Base-by-base conservation (phyloP, 2,797 vertebrate genomes). In the Potorous gilbertii region DNA sequence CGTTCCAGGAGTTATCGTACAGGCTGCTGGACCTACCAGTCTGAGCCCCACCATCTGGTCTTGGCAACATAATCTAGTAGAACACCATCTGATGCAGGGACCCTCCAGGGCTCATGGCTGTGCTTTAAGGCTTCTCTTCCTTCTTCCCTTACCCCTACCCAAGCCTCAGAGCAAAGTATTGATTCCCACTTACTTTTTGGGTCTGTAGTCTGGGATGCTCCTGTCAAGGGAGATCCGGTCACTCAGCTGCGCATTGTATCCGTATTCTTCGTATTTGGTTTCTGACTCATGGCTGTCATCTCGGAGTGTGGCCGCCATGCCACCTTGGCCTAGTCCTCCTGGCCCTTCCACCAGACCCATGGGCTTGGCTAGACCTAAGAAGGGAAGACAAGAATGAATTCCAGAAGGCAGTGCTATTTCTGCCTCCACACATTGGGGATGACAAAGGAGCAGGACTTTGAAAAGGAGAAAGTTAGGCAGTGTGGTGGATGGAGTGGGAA, bases 281-380 rank as follows among this genome's bases (percentile, higher is more conserved):
- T 99, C 99, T 0, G 97, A 97, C 97, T 99, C 99, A 2, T 96
- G 99, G 96, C 99, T 99, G 92, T 99, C 99, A 0, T 99, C 99
- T 93, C 98, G 99, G 96, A 99, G 98, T 1, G 99, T 99, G 94
- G 99, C 99, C 3, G 99, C 99, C 93, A 99, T 98, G 93, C 99
- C 99, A 0, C 99, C 99, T 98, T 99, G 99, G 90, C 99, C 99
- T 91, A 99, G 98, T 27, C 99, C 99, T 66, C 99, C 99, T 0
- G 99, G 99, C 29, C 99, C 99, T 98, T 99, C 99, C 96, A 99
- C 99, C 97, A 99, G 99, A 91, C 99, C 99, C 97, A 99, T 99
- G 92, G 99, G 99, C 97, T 99, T 99, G 6, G 99, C 99, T 91
- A 99, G 98, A 98, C 99, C 99, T 99, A 97, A 95, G 97, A 54